Conservation (phyloP, 2,797 vertebrate genomes). For the Siniperca obscura region DNA sequence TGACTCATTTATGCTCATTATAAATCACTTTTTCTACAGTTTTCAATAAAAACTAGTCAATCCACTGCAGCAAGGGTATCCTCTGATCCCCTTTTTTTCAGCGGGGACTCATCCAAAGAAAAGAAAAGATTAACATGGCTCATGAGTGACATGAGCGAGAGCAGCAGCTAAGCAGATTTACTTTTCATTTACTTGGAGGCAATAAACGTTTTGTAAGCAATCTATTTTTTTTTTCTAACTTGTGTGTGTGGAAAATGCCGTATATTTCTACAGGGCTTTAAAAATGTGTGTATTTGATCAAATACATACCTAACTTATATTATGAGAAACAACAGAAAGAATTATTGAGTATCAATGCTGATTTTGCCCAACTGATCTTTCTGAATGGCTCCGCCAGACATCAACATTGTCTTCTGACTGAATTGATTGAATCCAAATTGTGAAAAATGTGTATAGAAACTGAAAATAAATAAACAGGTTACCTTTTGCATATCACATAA, state of each 20-base stretch:
- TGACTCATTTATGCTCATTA: constrained; percentile 32
- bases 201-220: constrained; percentile 47
- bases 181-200: constrained; percentile 52
- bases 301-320: background rate
- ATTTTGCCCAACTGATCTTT: background rate
- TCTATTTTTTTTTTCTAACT: background rate
- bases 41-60: constrained; percentile 31
- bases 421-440: background rate
- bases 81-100: constrained; percentile 35
- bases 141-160: constrained; percentile 39
- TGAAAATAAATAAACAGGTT: background rate
- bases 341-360: background rate
- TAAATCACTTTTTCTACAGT: constrained; percentile 20
- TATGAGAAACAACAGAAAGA: background rate
- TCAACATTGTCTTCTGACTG: background rate
- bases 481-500: background rate
- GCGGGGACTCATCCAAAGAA: constrained; percentile 44
- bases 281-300: background rate
- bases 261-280: background rate
- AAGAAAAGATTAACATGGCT: constrained; percentile 62
- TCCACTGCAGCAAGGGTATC: constrained; percentile 22
- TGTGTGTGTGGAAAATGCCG: background rate
- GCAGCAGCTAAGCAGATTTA: constrained; percentile 68
- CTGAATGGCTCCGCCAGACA: background rate
- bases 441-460: background rate